A percentile compares a stretch with the other conserved stretches of the same genome.
These are phyloP conservation scores for Pteronotus mesoamericanus DNA, from an alignment of 2,797 vertebrate species.

Conservation along the genomic window DNA sequence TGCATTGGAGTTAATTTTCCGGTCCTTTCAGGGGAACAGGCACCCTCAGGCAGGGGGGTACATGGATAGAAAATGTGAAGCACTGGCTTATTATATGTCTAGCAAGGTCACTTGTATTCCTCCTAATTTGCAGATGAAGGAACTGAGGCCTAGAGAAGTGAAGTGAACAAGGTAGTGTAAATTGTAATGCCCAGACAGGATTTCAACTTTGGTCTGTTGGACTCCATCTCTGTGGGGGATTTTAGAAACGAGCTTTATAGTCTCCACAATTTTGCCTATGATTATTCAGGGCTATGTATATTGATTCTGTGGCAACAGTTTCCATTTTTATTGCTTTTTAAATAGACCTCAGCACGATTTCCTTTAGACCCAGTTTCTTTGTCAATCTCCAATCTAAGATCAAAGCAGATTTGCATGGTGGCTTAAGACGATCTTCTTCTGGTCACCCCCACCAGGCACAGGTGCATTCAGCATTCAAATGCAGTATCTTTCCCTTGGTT, in stretches of 20 bases:
- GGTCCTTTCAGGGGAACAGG: not conserved
- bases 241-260: not conserved
- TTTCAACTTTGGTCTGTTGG: not conserved
- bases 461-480: not conserved
- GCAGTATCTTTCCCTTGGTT: not conserved
- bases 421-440: not conserved
- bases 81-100: not conserved
- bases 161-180: not conserved
- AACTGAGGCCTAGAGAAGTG: not conserved
- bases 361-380: not conserved
- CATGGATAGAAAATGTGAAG: not conserved
- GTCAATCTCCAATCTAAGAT: not conserved
- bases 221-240: not conserved
- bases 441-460: not conserved
- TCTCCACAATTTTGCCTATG: not conserved
- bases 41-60: not conserved
- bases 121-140: not conserved
- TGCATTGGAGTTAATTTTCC: not conserved
- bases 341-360: slow-evolving; percentile 1
- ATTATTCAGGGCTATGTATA: not conserved
- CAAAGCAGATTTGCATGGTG: not conserved
- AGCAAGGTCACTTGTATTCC: not conserved
- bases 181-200: not conserved
- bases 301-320: not conserved
- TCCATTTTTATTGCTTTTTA: slow-evolving; percentile 30